A percentile compares a stretch with the other conserved stretches of the same genome.
Conservation (phyloP, 2,888 invertebrate genomes). For the Caenorhabditis imperialis region DNA sequence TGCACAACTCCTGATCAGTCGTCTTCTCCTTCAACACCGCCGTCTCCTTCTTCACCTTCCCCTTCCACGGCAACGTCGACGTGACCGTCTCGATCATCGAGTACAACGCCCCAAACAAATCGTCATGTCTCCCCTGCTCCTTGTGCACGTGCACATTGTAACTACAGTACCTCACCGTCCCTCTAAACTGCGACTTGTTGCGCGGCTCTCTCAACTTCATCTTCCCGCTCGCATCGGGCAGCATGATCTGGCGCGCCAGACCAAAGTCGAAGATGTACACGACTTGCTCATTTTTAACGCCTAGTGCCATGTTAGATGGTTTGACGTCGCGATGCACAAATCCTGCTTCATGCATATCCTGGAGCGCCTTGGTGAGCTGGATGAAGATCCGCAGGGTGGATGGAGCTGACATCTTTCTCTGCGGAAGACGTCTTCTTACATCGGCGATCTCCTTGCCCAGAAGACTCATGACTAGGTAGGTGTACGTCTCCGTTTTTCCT, state of each 20-base stretch:
- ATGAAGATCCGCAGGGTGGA: slow-evolving; percentile 63
- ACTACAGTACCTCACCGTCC: slow-evolving; percentile 96
- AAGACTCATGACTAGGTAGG: slow-evolving; percentile 73
- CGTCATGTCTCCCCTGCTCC: slow-evolving; percentile 83
- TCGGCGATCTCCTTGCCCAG: slow-evolving; percentile 70
- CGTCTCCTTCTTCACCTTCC: slow-evolving; percentile 67
- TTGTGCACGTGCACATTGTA: slow-evolving; percentile 97
- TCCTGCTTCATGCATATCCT: slow-evolving; percentile 70
- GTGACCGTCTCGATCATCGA: slow-evolving; percentile 69
- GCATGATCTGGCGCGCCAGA: slow-evolving; percentile 71
- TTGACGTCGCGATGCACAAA: slow-evolving; percentile 74
- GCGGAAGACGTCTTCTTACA: slow-evolving; percentile 64
- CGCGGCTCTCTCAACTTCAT: slow-evolving; percentile 68
- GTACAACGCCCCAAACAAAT: slow-evolving; percentile 58
- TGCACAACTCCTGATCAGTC: slow-evolving; percentile 58
- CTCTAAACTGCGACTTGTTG: slow-evolving; percentile 86
- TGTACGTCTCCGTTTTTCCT: slow-evolving; percentile 64
- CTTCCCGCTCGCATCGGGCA: slow-evolving; percentile 87
- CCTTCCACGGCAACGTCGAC: slow-evolving; percentile 72
- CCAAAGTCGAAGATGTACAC: slow-evolving; percentile 75
- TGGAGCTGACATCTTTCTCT: slow-evolving; percentile 59
- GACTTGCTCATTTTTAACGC: slow-evolving; percentile 53
- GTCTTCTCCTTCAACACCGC: slow-evolving; percentile 64
- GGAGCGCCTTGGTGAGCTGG: slow-evolving; percentile 61
- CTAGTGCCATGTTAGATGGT: slow-evolving; percentile 70